A percentile compares a stretch with the other conserved stretches of the same genome.
These are phyloP conservation scores for Mastigias papua DNA, from an alignment of 30 jellyfish, hydroid and myxozoan species.

Conservation along the genomic window DNA sequence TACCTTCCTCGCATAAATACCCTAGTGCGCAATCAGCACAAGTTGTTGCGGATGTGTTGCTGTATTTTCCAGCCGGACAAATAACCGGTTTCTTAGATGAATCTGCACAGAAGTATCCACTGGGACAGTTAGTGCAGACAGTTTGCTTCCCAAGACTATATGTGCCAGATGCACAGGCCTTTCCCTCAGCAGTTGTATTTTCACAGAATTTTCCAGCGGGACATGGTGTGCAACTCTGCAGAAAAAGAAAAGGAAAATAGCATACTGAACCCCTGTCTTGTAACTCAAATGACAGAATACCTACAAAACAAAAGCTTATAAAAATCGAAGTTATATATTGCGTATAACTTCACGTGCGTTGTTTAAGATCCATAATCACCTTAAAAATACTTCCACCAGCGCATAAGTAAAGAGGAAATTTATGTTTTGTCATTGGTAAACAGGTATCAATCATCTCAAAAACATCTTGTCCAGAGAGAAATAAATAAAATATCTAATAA, in stretches of 20 bases:
- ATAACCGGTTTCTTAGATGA: constrained; percentile 71
- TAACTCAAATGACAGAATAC: no score
- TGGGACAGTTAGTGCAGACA: constrained; percentile 89
- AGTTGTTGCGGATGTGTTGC: constrained; percentile 74
- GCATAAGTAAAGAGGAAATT: no score
- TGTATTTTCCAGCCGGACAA: constrained; percentile 92
- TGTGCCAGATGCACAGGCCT: constrained; percentile 76
- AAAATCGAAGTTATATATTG: no score
- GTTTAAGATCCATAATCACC: no score
- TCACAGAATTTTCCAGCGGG: constrained; percentile 93
- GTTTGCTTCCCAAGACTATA: constrained; percentile 87
- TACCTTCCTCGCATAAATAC: constrained; percentile 91
- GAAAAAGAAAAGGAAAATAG: background rate
- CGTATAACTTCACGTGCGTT: no score
- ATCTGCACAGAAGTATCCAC: constrained; percentile 86
- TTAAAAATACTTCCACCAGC: no score
- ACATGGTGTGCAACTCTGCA: constrained; percentile 89
- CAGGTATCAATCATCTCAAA: no score
- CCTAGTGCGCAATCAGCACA: constrained; percentile 89
- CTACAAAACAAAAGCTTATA: no score
- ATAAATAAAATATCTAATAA: no score
- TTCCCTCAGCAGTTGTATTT: constrained; percentile 88
- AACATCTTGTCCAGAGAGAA: no score
- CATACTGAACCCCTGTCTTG: background rate
- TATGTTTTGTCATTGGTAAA: no score